phyloP scores from a whole-genome alignment of 1,140 invertebrate species.

The Conus ventricosus region DNA sequence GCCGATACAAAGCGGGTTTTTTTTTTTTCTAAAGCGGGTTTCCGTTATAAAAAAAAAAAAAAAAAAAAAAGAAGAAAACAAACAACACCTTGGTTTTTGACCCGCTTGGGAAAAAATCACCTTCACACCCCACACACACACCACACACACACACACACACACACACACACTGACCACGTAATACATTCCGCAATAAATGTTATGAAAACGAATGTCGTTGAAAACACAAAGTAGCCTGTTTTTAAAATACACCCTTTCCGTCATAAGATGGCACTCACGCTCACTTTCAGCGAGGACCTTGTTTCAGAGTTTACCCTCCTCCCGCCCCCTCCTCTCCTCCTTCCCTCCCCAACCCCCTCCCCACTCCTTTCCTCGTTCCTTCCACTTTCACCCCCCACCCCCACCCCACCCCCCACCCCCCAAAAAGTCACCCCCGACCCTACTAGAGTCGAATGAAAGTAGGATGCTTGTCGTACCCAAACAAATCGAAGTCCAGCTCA shows the following conservation, averaged over 20 bases:
- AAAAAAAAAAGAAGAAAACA: background rate
- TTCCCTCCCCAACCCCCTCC: no score
- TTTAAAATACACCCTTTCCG: no score
- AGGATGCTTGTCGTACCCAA: conserved; percentile 32
- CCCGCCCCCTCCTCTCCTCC: no score
- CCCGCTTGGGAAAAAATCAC: background rate
- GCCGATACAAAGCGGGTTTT: background rate
- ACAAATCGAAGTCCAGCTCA: conserved; percentile 9
- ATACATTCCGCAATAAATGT: background rate
- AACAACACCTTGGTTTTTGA: background rate
- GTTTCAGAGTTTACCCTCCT: background rate
- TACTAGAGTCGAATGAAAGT: background rate
- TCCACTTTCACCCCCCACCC: no score
- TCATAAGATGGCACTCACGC: background rate
- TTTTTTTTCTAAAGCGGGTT: background rate
- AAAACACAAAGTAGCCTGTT: background rate
- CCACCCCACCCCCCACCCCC: no score
- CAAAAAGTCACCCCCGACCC: no score
- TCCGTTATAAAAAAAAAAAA: background rate
- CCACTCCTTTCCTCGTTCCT: no score
- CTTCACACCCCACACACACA: background rate
- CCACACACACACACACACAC: conserved; percentile 6
- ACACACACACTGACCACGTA: background rate
- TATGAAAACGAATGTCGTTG: background rate
- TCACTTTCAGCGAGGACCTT: background rate